Base-by-base conservation (phyloP, 2,113 vertebrate species). In the Chitala chitala region DNA sequence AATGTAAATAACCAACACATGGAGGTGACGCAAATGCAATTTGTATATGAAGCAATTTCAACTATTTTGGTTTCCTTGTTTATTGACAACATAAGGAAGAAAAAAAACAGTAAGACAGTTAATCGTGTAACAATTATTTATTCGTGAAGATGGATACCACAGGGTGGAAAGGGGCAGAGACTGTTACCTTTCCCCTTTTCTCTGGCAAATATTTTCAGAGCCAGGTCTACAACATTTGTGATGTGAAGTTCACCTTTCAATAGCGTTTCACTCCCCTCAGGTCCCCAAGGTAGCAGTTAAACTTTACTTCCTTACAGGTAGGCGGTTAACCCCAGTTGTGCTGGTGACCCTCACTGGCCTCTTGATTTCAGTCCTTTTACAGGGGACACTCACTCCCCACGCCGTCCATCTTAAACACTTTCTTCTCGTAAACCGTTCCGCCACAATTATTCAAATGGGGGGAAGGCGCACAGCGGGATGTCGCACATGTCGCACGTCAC, bases 261-360 rank as follows among this genome's bases (percentile, higher is more conserved):
- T 38, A 55, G 42, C 12, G 7, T 1, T 12, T 55, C 26, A 56
- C 64, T 66, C 42, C 46, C 59, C 55, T 40, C 13, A 40, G 31
- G 54, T 75, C 74, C 66, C 66, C 20, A 51, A 48, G 38, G 73
- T 44, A 36, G 50, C 73, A 44, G 63, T 75, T 75, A 68, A 66
- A 68, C 66, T 61, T 56, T 70, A 15, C 66, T 70, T 26, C 20
- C 10, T 31, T 44, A 50, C 31, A 70, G 40, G 54, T 13, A 33
- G n/a, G 20, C 10, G 10, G 74, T 36, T 51, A 46, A 59, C 65
- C 66, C 26, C 15, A 15, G 40, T 15, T 26, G 3, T 58, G 53
- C 13, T 13, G 10, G 8, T 22, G 53, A 58, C 64, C 44, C 65
- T 58, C 13, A 46, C 42, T 22, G 44, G 13, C 44, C 66, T 58